These are phyloP conservation scores for Diachasmimorpha longicaudata DNA, from an alignment of 1,140 invertebrate genomes.

Conservation along the genomic window DNA sequence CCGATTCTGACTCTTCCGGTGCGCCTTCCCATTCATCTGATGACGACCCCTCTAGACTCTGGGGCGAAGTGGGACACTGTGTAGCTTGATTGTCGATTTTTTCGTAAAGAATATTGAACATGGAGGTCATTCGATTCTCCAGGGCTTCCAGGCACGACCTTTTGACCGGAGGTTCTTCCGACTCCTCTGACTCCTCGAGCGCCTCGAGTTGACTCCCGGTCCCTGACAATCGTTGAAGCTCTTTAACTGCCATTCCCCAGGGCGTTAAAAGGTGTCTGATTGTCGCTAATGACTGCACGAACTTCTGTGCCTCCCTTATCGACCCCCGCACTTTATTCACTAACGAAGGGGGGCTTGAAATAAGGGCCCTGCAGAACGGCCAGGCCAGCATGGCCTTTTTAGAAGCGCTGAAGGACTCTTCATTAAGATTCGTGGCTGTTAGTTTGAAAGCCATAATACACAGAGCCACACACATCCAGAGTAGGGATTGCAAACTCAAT, in stretches of 20 bases:
- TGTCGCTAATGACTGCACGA: constrained; percentile 12
- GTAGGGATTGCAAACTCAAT: constrained; percentile 4
- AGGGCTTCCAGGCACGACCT: too few species aligned
- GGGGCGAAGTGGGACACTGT: too few species aligned
- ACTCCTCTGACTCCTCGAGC: neutral
- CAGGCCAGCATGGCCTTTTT: constrained; percentile 38
- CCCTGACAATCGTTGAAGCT: neutral
- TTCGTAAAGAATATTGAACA: neutral
- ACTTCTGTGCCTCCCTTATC: neutral
- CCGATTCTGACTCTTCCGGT: too few species aligned
- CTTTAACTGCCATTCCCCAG: neutral
- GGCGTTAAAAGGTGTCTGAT: constrained; percentile 17
- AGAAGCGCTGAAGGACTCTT: constrained; percentile 29
- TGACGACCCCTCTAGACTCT: neutral
- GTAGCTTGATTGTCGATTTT: neutral
- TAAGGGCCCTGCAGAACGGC: constrained; percentile 34
- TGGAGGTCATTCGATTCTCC: neutral
- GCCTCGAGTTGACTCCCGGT: too few species aligned
- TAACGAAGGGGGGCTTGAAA: constrained; percentile 32
- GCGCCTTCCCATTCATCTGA: neutral
- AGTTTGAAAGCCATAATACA: constrained; percentile 1
- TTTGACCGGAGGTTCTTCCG: too few species aligned
- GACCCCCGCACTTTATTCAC: constrained; percentile 34
- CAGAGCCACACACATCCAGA: neutral
- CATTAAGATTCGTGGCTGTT: constrained; percentile 10